Evolutionary conservation across 2,888 invertebrate species (phyloP), one percentile per base, ranked within the genome.

Genomic region (Neocrepidodera transversa): DNA sequence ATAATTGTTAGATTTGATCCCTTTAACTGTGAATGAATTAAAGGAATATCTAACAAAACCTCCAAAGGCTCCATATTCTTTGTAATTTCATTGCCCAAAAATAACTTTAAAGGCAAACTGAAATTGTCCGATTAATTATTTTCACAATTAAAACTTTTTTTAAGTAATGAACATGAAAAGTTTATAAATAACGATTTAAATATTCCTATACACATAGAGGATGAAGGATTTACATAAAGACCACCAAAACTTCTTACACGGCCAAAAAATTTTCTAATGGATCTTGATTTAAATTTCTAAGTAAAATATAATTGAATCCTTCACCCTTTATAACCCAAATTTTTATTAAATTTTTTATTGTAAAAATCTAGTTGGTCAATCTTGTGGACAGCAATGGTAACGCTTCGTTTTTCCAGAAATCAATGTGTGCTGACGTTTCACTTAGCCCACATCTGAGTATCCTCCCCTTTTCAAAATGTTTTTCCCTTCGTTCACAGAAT

Each of bases 131-230:
- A 13, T 2, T 13, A 2, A 11, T 36, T 13, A 28, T 55, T 42
- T 57, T 51, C 57, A 18, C 51, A 51, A 43, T 58, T 51, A 17
- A 51, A 58, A 11, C 35, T n/a, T 40, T 18, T 51, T 58, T 16
- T 58, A 36, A 51, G 32, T n/a, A 13, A n/a, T n/a, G 32, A 51
- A 14, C 23, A 7, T n/a, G 45, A 18, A 10, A 28, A 16, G 2
- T 43, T 52, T 8, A 51, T 20, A n/a, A 52, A 30, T 2, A 51
- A 16, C n/a, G 47, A 13, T 40, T 58, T 52, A 18, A 40, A 58
- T 30, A 20, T 56, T 17, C 49, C 56, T 30, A 56, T 26, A 48
- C 36, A 49, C 26, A 26, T 10, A 13, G 47, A n/a, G 14, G 23
- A 18, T 13, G 56, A 49, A 13, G 55, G 55, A 36, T 55, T 32